Base-by-base conservation (phyloP, 1,140 invertebrate species). In the Eupristina koningsbergeri region DNA sequence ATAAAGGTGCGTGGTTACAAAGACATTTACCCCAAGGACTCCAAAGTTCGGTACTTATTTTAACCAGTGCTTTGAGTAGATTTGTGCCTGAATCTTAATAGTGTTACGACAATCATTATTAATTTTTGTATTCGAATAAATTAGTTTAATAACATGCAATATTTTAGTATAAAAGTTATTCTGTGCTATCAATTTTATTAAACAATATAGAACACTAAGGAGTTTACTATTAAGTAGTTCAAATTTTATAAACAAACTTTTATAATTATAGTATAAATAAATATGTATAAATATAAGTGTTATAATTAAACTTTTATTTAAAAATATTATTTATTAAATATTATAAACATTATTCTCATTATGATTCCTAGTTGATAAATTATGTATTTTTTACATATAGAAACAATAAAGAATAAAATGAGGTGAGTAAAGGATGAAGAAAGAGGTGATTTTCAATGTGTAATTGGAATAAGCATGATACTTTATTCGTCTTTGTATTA, bases 1-100 rank as follows among this genome's bases (percentile, higher is more conserved):
- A 94, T 85, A 93, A 94, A 86, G 93, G 93, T 36, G 91, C 93
- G 15, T 94, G 94, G 94, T 84, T 94, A 36, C 92, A 94, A 83
- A 90, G 93, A 81, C 93, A 94, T 86, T 89, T 93, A 80, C 92
- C 93, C 11, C 92, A 93, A 83, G 94, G 94, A 34, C 91, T 94
- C 17, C 93, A 94, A 85, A 93, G 90, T 79, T 94, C 94, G 1
- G 87, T 94, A 39, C 88, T 93, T 71, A 89, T 94, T 80, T 89
- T 94, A 29, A 94, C 93, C 36, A 92, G 92, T 86, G 92, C 93
- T 83, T 89, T 94, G 76, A 91, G 93, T 85, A 92, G 93, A 89
- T 93, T 94, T 85, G 93, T 94, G 83, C 93, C 93, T 80, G 93
- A 93, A 86, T 88, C 91, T 47, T 92, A 90, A 90, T 81, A 80